Conservation (phyloP, 2,888 invertebrate genomes). For the Rotaria magnacalcarata region DNA sequence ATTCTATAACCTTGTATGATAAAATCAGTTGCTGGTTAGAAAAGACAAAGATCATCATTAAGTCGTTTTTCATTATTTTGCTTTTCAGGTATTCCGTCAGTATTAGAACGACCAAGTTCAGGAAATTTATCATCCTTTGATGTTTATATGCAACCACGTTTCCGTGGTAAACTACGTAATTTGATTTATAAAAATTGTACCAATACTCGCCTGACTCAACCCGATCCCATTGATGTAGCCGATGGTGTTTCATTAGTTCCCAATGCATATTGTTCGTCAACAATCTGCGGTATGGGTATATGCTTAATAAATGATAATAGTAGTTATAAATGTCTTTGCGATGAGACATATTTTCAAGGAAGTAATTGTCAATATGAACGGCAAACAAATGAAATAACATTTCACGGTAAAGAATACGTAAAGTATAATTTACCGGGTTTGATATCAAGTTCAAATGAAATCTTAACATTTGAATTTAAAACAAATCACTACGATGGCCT, state of each 20-base stretch:
- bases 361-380: background rate
- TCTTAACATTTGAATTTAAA: constrained; percentile 23
- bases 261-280: background rate
- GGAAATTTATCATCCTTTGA: constrained; percentile 20
- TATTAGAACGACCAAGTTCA: constrained; percentile 6
- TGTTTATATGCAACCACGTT: constrained; percentile 31
- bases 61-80: background rate
- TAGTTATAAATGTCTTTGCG: constrained; percentile 18
- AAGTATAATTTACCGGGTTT: background rate
- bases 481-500: constrained; percentile 13
- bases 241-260: background rate
- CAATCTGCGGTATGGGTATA: background rate
- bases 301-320: constrained; percentile 1
- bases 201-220: background rate
- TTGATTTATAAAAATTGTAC: constrained; percentile 31
- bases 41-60: too few species aligned
- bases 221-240: background rate
- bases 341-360: constrained; percentile 6
- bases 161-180: background rate
- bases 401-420: constrained; percentile 4
- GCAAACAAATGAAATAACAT: background rate
- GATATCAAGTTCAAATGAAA: background rate
- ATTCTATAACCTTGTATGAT: too few species aligned
- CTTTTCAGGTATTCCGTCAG: background rate
- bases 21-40: too few species aligned